Evolutionary conservation across 2,888 invertebrate species (phyloP).

Genomic region (Cremastobaeus sp.): DNA sequence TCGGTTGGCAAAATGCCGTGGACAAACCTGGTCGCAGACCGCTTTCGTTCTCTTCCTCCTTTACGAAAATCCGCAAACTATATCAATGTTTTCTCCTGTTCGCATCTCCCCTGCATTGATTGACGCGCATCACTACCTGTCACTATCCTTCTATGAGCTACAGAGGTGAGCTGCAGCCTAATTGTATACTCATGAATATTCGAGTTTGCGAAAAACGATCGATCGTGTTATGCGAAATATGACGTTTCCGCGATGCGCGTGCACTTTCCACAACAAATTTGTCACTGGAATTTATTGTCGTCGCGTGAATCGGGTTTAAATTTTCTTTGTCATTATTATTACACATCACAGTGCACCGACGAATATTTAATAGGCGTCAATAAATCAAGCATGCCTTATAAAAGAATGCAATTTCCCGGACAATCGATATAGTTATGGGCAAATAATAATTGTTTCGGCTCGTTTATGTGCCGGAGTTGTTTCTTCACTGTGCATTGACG

Average conservation of each 20-base stretch:
- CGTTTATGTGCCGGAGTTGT: too few species aligned
- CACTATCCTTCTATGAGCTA: constrained; percentile 77
- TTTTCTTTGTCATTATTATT: constrained; percentile 1
- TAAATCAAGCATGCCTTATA: not conserved
- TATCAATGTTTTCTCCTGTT: constrained; percentile 77
- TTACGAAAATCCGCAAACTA: constrained; percentile 71
- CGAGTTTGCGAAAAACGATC: constrained; percentile 68
- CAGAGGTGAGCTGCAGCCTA: constrained; percentile 78
- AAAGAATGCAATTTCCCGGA: too few species aligned
- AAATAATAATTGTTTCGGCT: too few species aligned
- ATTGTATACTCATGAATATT: constrained; percentile 70
- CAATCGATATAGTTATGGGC: too few species aligned
- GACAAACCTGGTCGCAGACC: constrained; percentile 60
- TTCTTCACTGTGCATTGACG: too few species aligned
- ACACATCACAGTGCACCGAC: too few species aligned
- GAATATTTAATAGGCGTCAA: not conserved
- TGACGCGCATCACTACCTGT: constrained; percentile 77
- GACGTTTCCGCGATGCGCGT: constrained; percentile 11
- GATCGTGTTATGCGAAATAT: constrained; percentile 34
- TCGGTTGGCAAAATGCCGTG: constrained; percentile 53
- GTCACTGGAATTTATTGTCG: constrained; percentile 19
- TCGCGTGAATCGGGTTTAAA: constrained; percentile 7
- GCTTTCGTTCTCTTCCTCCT: constrained; percentile 61
- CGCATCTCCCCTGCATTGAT: constrained; percentile 76
- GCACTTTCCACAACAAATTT: constrained; percentile 33